A percentile compares a stretch with the other conserved stretches of the same genome.
These are phyloP conservation scores for Odocoileus hemionus DNA, from an alignment of 2,113 vertebrate genomes.

Conservation along the genomic window DNA sequence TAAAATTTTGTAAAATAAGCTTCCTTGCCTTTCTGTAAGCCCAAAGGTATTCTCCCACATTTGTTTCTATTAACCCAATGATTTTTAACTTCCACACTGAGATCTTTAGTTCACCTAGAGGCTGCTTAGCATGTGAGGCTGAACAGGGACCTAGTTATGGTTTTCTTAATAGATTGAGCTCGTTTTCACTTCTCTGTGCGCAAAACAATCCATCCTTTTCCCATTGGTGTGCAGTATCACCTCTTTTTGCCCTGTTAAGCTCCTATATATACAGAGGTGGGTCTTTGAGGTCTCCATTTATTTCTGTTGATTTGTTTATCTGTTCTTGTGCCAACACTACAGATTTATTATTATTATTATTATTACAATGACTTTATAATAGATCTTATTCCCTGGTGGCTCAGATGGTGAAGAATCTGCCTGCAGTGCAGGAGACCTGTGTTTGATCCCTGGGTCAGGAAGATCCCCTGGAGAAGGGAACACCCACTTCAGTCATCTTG, in stretches of 20 bases:
- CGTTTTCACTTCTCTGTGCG: background rate
- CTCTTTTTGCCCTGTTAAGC: background rate
- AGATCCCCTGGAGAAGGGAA: background rate
- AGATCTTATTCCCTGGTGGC: background rate
- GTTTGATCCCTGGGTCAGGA: background rate
- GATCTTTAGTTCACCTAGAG: background rate
- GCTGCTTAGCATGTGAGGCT: background rate
- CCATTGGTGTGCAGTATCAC: fast-evolving
- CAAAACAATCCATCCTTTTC: background rate
- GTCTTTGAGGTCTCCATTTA: background rate
- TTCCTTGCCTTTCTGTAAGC: background rate
- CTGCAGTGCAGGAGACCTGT: background rate
- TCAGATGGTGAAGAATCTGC: background rate
- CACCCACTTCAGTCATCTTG: background rate
- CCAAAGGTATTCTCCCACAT: background rate
- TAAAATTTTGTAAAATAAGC: background rate
- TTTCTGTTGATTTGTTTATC: background rate
- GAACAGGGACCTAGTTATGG: background rate
- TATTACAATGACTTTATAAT: background rate
- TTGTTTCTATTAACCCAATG: background rate
- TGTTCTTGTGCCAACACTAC: background rate
- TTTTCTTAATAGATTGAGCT: background rate
- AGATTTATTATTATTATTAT: background rate
- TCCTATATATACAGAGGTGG: background rate
- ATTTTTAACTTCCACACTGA: background rate